Base-by-base conservation (phyloP, 2,888 invertebrate species). In the Augiades crinisus region DNA sequence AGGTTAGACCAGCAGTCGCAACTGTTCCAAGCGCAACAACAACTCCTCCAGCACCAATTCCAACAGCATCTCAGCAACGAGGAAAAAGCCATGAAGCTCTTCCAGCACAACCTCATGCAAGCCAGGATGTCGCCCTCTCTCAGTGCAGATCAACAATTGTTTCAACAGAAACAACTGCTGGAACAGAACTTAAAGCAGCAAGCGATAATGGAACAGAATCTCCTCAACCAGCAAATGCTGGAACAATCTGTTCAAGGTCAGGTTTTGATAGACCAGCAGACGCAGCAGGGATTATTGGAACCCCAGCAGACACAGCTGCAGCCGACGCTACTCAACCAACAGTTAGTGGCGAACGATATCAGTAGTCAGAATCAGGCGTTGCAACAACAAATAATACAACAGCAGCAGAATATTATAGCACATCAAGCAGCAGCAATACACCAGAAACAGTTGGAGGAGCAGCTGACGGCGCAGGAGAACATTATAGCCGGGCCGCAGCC, bases 61-160 rank as follows among this genome's bases (percentile, higher is more conserved):
- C 91, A 91, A 62, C 90, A 91, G 62, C 88, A 90, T 54, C 85
- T 83, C 6, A 79, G 81, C 60, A 84, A 80, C 56, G 87, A 87
- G 52, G 89, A 90, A 59, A 83, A 90, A 40, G 85, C 90, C 33
- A 88, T 92, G 76, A 91, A 92, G 66, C 84, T 91, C 55, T 79
- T 92, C 27, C 92, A 92, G 56, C 91, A 92, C 59, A 91, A 91
- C 60, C 81, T 91, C 34, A 89, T 91, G 67, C 92, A 90, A 62
- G 84, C 87, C 31, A 68, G 90, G 51, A 82, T 87, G 62, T 85
- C 90, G 12, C 90, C 90, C 7, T 65, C 70, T 17, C 58, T 81
- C 33, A 61, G 63, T 27, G 51, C 76, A 1, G 80, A 81, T 49
- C 81, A 81, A 59, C 79, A 79, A 44, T 63, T 74, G 30, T 61